phyloP scores from a whole-genome alignment of 2,888 invertebrate species.

The Aleiodes alternator region DNA sequence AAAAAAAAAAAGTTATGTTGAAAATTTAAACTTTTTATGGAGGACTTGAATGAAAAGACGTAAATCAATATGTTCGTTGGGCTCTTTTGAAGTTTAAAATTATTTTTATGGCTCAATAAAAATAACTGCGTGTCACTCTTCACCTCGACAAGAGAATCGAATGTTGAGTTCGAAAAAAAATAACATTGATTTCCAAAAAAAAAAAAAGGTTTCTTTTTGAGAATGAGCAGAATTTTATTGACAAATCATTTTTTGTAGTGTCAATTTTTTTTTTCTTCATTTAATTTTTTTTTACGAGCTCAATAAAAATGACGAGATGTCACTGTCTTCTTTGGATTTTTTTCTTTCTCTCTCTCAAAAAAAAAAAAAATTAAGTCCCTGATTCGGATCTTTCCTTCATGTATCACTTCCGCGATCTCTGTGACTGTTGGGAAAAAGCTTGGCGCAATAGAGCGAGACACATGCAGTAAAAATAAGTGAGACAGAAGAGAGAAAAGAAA shows the following conservation, averaged over 20 bases:
- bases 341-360: no score
- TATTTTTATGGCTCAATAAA: conserved; percentile 28
- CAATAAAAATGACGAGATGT: conserved; percentile 33
- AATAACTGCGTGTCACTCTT: conserved; percentile 27
- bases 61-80: conserved; percentile 25
- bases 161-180: conserved; percentile 18
- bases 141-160: conserved; percentile 11
- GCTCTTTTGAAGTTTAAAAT: no score
- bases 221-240: no score
- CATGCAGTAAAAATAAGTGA: neutral
- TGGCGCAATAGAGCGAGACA: neutral
- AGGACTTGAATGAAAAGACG: conserved; percentile 13
- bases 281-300: neutral
- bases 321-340: neutral
- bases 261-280: conserved; percentile 5
- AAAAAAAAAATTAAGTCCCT: conserved; percentile 2
- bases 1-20: no score
- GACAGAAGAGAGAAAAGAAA: neutral
- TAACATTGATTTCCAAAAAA: conserved; percentile 5
- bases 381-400: conserved; percentile 22
- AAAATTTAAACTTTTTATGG: neutral
- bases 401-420: conserved; percentile 47
- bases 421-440: neutral
- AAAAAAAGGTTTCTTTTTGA: conserved; percentile 3
- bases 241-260: conserved; percentile 1